Conservation (phyloP, 2,888 invertebrate species). For the Netelia melanura region DNA sequence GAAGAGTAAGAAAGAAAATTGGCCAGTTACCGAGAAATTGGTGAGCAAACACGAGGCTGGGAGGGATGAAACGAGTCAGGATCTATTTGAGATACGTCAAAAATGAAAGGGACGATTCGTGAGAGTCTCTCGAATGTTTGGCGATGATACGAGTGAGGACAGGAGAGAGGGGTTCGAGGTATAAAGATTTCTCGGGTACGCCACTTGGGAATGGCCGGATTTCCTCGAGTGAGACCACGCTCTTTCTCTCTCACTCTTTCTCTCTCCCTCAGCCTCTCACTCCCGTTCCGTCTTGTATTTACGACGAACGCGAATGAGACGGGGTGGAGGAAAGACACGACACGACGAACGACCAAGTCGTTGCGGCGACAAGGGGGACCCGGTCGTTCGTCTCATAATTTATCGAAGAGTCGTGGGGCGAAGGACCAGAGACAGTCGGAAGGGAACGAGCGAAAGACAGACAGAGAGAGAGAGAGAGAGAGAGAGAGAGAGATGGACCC, state of each 20-base stretch:
- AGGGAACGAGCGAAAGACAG: neutral
- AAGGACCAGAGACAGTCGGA: constrained; percentile 8
- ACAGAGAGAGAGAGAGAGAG: neutral
- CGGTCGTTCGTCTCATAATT: constrained; percentile 63
- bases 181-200: constrained; percentile 32
- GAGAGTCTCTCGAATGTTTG: constrained; percentile 29
- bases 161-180: constrained; percentile 1
- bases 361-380: constrained; percentile 42
- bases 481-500: constrained; percentile 13
- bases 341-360: constrained; percentile 47
- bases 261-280: neutral
- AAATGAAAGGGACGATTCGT: constrained; percentile 1
- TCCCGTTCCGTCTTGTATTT: constrained; percentile 26
- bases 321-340: constrained; percentile 41
- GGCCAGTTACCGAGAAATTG: neutral
- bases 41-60: neutral
- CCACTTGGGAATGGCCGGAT: constrained; percentile 59
- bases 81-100: constrained; percentile 50
- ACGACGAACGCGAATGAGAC: constrained; percentile 25
- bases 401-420: constrained; percentile 53
- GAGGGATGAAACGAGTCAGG: constrained; percentile 33
- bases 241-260: too few relatives aligned
- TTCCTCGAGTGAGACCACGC: constrained; percentile 50
- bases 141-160: constrained; percentile 34
- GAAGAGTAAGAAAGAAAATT: neutral